Evolutionary conservation across 2,113 vertebrate genomes (phyloP), one percentile per base, ranked within the genome.

Genomic region (Ancistrus triradiatus): DNA sequence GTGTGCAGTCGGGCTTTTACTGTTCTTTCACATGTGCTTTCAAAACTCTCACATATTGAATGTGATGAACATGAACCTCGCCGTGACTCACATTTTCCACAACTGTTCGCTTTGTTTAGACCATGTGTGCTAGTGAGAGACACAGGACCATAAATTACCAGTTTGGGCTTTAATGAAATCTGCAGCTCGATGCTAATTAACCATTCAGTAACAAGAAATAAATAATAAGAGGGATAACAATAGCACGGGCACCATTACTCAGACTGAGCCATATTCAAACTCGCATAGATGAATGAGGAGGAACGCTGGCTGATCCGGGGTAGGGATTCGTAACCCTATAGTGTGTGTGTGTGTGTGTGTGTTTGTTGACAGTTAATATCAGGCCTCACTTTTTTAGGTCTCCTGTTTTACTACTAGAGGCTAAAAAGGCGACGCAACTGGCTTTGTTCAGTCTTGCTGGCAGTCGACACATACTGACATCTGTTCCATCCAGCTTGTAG

Each of bases 401-500:
- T 87, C 72, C 80, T 82, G 87, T 88, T 86, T 84, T 90, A 88
- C 88, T 90, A 86, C 84, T 85, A 83, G 91, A 89, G 91, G 93
- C 92, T 88, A 87, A 89, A 88, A 90, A 91, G 88, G 84, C 86
- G 74, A 83, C 85, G 87, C 90, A 86, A 90, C 90, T 90, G 90
- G 90, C 90, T 95, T 92, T 90, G 89, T 91, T 91, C 88, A 87
- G 84, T 85, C 87, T 92, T 89, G 90, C 90, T 91, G 91, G 90
- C 90, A 91, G 84, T 86, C 86, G 83, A 86, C 82, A 78, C 84
- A 87, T 88, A 88, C 88, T 92, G 92, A 96, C 91, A 95, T 96
- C 91, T 93, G 91, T 91, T 94, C 91, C 83, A 90, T 92, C 90
- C 91, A 91, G 92, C 91, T 90, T 87, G 90, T 91, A 90, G 88